Conservation (phyloP, 2,797 vertebrate genomes). For the Leptodactylus fallax region DNA sequence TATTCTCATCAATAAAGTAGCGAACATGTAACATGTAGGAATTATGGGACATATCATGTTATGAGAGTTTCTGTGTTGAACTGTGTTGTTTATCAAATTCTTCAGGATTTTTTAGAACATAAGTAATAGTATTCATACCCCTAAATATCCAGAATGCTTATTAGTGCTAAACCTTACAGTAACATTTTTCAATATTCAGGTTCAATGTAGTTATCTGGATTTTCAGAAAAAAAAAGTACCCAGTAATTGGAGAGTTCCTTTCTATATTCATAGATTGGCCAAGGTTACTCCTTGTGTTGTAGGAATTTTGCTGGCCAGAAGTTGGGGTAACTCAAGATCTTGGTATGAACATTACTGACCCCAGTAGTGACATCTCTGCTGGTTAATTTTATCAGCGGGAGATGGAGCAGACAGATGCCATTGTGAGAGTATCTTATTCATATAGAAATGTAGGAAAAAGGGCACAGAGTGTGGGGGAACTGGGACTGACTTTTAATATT, state of each 20-base stretch:
- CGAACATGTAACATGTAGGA: background rate
- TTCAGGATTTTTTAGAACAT: background rate
- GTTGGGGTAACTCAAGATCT: conserved; percentile 50
- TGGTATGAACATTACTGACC: conserved; percentile 45
- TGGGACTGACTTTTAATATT: background rate
- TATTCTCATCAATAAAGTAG: background rate
- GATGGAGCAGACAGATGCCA: conserved; percentile 52
- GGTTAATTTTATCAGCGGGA: conserved; percentile 56
- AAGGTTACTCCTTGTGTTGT: conserved; percentile 28
- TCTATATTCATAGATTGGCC: conserved; percentile 21
- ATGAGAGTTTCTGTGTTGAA: background rate
- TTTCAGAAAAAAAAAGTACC: background rate
- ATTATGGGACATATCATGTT: background rate
- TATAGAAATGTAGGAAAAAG: conserved; percentile 23
- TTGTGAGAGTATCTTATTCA: conserved; percentile 15
- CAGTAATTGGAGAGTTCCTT: conserved; percentile 13
- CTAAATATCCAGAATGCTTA: background rate
- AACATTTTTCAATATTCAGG: background rate
- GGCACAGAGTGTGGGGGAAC: background rate
- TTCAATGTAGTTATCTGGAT: background rate
- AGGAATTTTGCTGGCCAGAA: conserved; percentile 53
- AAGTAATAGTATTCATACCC: background rate
- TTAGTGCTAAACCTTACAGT: background rate
- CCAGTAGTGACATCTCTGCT: conserved; percentile 48
- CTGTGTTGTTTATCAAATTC: background rate